phyloP scores from a whole-genome alignment of 2,797 vertebrate genomes.

The Dallia pectoralis region DNA sequence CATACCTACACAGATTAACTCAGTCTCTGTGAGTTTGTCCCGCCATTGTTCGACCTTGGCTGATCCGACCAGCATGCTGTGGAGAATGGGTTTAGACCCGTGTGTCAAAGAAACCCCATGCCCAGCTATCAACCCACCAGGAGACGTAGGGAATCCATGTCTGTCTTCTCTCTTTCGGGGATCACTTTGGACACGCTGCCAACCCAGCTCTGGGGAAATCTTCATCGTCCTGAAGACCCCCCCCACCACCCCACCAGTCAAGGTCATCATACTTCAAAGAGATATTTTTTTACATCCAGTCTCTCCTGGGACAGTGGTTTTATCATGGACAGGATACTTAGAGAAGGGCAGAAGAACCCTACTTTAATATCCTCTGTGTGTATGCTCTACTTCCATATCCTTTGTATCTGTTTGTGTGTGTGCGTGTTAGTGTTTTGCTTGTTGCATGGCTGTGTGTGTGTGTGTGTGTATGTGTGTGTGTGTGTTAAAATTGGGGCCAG shows the following conservation, averaged over 20 bases:
- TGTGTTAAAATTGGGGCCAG: constrained; percentile 16
- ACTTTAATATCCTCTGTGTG: background rate
- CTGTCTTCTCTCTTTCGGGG: constrained; percentile 28
- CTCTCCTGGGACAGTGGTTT: background rate
- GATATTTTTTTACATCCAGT: background rate
- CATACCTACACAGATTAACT: background rate
- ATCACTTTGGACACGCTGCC: constrained; percentile 28
- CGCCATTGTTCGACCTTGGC: constrained; percentile 44
- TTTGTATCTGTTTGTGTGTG: constrained; percentile 4
- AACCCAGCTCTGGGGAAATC: constrained; percentile 19
- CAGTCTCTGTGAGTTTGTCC: background rate
- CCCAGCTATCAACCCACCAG: constrained; percentile 50
- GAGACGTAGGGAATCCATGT: constrained; percentile 32
- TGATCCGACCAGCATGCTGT: constrained; percentile 34
- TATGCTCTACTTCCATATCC: too few relatives aligned
- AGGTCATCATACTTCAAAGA: constrained; percentile 5
- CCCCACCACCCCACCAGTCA: background rate
- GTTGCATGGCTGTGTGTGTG: background rate
- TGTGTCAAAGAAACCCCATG: constrained; percentile 41
- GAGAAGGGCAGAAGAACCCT: background rate
- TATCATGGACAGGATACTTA: background rate
- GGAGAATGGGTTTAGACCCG: constrained; percentile 53
- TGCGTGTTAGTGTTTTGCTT: background rate
- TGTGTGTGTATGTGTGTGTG: background rate
- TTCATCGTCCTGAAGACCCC: too few relatives aligned